Evolutionary conservation across 2,113 vertebrate genomes (phyloP).

Genomic region (Isichthys henryi): DNA sequence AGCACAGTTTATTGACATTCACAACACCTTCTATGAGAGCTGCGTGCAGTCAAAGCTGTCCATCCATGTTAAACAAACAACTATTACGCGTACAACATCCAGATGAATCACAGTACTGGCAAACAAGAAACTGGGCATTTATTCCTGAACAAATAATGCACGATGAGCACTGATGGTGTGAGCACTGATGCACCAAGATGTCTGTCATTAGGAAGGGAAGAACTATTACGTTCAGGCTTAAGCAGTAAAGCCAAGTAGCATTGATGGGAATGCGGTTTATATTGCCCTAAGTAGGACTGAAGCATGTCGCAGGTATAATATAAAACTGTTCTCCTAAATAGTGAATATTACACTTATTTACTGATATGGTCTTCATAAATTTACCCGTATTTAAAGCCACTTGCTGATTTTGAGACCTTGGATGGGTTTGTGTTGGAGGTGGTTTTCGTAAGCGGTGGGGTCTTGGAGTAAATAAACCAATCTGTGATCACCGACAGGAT

Average conservation of each 20-base stretch:
- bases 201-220: background rate
- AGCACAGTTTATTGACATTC: background rate
- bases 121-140: background rate
- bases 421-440: background rate
- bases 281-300: background rate
- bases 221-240: background rate
- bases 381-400: background rate
- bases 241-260: background rate
- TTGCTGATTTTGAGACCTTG: background rate
- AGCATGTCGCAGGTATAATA: background rate
- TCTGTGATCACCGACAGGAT: background rate
- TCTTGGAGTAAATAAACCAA: background rate
- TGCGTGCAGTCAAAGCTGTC: background rate
- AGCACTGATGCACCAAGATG: background rate
- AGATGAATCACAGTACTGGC: background rate
- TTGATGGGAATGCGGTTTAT: background rate
- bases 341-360: background rate
- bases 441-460: background rate
- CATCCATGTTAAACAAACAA: slow-evolving; percentile 3
- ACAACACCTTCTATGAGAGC: background rate
- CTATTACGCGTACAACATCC: background rate
- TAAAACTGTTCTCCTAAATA: background rate
- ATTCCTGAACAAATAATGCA: background rate
- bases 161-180: background rate
- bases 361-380: background rate